Evolutionary conservation across 2,797 vertebrate genomes (phyloP).

Genomic region (Threskiornis aethiopicus): DNA sequence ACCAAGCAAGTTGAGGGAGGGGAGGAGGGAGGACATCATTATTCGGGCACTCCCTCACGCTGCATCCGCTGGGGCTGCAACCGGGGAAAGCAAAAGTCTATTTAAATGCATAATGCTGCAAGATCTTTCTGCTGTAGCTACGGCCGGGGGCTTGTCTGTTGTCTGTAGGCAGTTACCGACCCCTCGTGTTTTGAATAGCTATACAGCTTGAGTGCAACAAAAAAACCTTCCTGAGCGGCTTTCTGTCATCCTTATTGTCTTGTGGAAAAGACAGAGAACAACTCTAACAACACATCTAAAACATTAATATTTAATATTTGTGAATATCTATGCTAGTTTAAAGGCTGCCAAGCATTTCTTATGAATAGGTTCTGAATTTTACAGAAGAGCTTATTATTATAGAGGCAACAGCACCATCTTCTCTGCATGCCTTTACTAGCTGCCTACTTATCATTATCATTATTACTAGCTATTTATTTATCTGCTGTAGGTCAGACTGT

Average conservation of each 20-base stretch:
- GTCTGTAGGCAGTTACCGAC: not conserved
- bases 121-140: not conserved
- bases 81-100: not conserved
- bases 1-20: not conserved
- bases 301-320: not conserved
- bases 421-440: not conserved
- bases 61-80: rapidly evolving
- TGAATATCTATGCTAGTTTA: not conserved
- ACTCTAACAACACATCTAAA: not conserved
- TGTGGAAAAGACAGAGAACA: not conserved
- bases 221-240: not conserved
- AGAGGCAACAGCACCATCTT: not conserved
- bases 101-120: not conserved
- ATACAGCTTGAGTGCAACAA: not conserved
- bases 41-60: not conserved
- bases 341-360: not conserved
- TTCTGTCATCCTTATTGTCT: not conserved
- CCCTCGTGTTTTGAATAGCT: not conserved
- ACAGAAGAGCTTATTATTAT: not conserved
- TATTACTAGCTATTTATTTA: not conserved
- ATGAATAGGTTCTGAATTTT: not conserved
- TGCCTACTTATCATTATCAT: not conserved
- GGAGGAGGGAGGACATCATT: not conserved
- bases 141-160: not conserved
- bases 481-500: not conserved